phyloP scores from a whole-genome alignment of 2,113 vertebrate species.

The Theristicus caerulescens region DNA sequence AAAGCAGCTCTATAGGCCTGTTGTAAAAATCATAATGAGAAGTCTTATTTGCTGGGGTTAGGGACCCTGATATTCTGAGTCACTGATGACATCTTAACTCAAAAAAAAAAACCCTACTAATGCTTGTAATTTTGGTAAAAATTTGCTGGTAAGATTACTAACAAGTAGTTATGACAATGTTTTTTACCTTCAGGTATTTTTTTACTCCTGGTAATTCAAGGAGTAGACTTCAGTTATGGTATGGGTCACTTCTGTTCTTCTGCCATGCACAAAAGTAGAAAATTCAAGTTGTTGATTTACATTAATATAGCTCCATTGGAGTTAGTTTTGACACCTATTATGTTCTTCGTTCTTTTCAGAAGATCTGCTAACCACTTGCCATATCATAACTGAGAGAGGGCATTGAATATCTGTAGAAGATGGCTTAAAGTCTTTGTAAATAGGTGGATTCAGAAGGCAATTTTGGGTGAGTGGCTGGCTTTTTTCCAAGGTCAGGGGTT shows the following conservation, averaged over 20 bases:
- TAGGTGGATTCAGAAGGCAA: neutral
- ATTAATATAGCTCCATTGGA: neutral
- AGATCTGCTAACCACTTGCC: neutral
- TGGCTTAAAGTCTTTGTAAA: neutral
- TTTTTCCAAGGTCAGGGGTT: accelerated
- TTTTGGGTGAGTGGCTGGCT: neutral
- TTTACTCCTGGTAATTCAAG: neutral
- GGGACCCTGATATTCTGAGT: neutral
- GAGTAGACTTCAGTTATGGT: neutral
- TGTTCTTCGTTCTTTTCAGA: neutral
- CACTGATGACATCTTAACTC: neutral
- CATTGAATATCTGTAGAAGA: neutral
- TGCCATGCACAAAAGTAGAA: neutral
- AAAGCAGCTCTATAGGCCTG: neutral
- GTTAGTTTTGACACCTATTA: neutral
- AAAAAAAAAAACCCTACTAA: neutral
- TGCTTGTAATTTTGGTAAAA: neutral
- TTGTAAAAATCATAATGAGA: neutral
- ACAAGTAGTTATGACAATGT: neutral
- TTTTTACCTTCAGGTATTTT: neutral
- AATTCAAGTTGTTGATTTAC: neutral
- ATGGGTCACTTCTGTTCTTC: neutral
- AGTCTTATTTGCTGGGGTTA: neutral
- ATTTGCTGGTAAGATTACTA: neutral
- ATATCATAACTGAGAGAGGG: neutral